Base-by-base conservation (phyloP, 2,797 vertebrate species). In the Psittacula echo region DNA sequence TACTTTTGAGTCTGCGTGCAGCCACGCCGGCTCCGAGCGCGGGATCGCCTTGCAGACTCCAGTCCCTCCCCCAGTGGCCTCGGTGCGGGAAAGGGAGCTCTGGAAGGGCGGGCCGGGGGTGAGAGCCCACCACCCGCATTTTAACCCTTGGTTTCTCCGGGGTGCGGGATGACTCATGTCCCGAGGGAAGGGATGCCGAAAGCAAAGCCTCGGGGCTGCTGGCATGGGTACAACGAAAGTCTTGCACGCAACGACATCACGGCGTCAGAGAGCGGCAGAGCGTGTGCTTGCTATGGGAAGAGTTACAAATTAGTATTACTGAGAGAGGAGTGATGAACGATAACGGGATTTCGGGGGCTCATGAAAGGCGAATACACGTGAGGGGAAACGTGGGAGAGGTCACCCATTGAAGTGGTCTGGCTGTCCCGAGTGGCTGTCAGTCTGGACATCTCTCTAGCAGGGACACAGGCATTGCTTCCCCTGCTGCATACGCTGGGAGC, bases 271-370 rank as follows among this genome's bases (percentile, higher is more conserved):
- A 76, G 8, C 2, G 15, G 53, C 34, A 34, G 34, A 17, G 30
- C 5, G 4, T 9, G 32, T 7, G 34, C 20, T 50, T 26, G 53
- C 9, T 6, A 21, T 2, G 53, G 34, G 23, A 73, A 82, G 53
- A 8, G 42, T 64, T 79, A 67, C 62, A 76, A 83, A 71, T 84
- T 53, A 81, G 13, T 73, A 75, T n/a, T 45, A 2, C 42, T 15
- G 73, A 34, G n/a, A 37, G 23, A 56, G 62, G 34, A 78, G 39
- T 47, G 91, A 53, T 53, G 58, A 37, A 73, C 5, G 53, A 54
- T 73, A 80, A 73, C 26, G 91, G 77, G 76, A 24, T 81, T 71
- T 94, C 65, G 26, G 67, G 34, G 92, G 51, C 71, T 90, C 84
- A 9, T 74, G 60, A n/a, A 70, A 65, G 29, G 72, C 51, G 32